Conservation (phyloP, 2,888 invertebrate species). For the Metopia argyrocephala region DNA sequence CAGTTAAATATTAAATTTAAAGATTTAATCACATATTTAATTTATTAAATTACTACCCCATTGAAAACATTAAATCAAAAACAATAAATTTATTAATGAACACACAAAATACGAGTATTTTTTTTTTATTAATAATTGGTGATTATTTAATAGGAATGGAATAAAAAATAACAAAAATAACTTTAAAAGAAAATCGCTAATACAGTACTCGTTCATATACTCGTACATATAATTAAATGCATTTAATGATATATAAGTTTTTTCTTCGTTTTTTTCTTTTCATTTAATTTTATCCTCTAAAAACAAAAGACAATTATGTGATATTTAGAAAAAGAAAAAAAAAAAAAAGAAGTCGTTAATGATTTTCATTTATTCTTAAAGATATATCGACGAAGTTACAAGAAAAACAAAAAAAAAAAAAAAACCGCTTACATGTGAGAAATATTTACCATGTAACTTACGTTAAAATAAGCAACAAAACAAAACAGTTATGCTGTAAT, state of each 20-base stretch:
- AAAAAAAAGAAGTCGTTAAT: background rate
- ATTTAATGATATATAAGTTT: slow-evolving; percentile 4
- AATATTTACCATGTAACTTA: background rate
- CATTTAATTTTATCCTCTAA: background rate
- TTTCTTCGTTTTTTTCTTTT: background rate
- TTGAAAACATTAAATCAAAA: background rate
- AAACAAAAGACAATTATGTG: slow-evolving; percentile 1
- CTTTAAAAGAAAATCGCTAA: slow-evolving; percentile 10
- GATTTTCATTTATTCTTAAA: background rate
- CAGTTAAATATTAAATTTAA: slow-evolving; percentile 34
- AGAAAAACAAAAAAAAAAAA: background rate
- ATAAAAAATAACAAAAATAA: background rate
- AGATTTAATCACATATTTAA: slow-evolving; percentile 40
- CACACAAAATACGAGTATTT: slow-evolving; percentile 3
- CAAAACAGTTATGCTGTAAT: too few species aligned
- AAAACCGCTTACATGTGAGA: background rate
- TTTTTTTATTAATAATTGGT: slow-evolving; percentile 43
- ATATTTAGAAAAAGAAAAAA: background rate
- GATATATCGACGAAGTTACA: background rate
- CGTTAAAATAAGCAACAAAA: background rate
- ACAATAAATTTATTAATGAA: slow-evolving; percentile 13
- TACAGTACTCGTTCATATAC: too few species aligned
- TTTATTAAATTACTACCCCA: background rate
- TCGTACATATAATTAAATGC: slow-evolving; percentile 37
- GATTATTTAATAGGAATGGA: slow-evolving; percentile 35